These are phyloP conservation scores for Sciurus vulgaris DNA, from an alignment of 2,797 vertebrate species.

Conservation along the genomic window DNA sequence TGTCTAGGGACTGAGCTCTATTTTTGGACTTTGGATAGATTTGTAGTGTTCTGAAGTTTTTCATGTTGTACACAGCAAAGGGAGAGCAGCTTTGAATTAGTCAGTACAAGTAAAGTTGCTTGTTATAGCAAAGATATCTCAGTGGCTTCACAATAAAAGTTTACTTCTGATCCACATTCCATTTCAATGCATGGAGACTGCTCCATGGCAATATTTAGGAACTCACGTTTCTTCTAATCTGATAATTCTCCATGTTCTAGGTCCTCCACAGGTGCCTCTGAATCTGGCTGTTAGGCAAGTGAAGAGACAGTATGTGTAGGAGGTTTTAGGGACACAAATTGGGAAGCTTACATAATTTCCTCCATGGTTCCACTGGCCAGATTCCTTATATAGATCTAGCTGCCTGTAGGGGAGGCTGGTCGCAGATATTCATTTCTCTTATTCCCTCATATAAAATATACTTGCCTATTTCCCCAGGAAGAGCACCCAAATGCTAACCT, in stretches of 20 bases:
- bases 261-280: not conserved
- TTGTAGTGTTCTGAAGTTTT: slow-evolving; percentile 1
- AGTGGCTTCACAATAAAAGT: not conserved
- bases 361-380: not conserved
- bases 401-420: not conserved
- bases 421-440: not conserved
- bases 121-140: not conserved
- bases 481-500: not conserved
- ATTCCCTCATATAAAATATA: not conserved
- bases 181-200: not conserved
- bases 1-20: not conserved
- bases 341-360: not conserved
- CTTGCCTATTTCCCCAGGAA: not conserved
- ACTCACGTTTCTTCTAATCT: not conserved
- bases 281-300: not conserved
- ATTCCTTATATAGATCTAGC: not conserved
- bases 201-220: not conserved
- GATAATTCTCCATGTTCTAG: not conserved
- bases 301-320: not conserved
- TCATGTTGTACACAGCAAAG: not conserved
- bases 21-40: not conserved
- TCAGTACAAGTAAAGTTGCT: not conserved
- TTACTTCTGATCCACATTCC: not conserved
- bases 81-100: not conserved
- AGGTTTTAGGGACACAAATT: not conserved